Evolutionary conservation across 2,888 invertebrate species (phyloP).

Genomic region (Azorinus chamasolen): DNA sequence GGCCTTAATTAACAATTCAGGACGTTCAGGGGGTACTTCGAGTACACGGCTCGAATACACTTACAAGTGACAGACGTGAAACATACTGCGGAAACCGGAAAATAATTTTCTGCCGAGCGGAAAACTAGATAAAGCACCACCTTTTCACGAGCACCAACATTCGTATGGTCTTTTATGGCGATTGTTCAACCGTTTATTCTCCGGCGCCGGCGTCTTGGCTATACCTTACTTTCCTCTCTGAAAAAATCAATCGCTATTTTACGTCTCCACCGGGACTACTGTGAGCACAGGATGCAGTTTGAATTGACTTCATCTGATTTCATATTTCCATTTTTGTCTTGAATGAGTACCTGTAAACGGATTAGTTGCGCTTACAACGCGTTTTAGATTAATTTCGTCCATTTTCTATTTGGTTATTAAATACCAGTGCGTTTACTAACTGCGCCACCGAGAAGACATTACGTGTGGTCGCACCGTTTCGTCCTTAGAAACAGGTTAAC

Average conservation of each 20-base stretch:
- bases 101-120: slow-evolving; percentile 51
- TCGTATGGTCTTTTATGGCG: slow-evolving; percentile 8
- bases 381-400: slow-evolving; percentile 55
- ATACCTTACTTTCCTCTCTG: not conserved
- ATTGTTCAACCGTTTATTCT: not conserved
- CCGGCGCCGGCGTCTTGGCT: too few relatives aligned
- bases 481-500: too few relatives aligned
- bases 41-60: too few relatives aligned
- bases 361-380: slow-evolving; percentile 52
- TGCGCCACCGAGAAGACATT: too few relatives aligned
- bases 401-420: slow-evolving; percentile 42
- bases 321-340: slow-evolving; percentile 49
- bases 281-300: slow-evolving; percentile 19
- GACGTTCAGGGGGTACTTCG: too few relatives aligned
- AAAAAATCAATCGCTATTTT: slow-evolving; percentile 10
- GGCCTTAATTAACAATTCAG: too few relatives aligned
- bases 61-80: too few relatives aligned
- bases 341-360: slow-evolving; percentile 49
- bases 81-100: slow-evolving; percentile 37
- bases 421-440: slow-evolving; percentile 8
- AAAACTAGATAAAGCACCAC: slow-evolving; percentile 48
- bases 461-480: too few relatives aligned
- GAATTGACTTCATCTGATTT: slow-evolving; percentile 34
- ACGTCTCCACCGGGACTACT: not conserved
- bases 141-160: slow-evolving; percentile 1